Evolutionary conservation across 2,888 invertebrate genomes (phyloP), one percentile per base, ranked within the genome.

Genomic region (Tridacna gigas): DNA sequence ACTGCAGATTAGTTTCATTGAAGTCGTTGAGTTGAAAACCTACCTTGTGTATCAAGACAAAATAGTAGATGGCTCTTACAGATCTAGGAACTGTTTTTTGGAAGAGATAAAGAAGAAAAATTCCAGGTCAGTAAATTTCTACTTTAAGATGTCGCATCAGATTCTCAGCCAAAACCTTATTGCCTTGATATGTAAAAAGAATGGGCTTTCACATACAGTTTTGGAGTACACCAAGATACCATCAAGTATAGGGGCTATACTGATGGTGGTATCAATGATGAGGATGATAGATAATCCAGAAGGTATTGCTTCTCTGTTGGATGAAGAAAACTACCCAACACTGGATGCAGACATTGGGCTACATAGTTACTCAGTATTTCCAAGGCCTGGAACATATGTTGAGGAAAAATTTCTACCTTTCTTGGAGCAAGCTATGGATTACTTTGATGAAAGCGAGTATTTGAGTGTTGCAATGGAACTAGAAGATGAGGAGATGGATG

Each of bases 331-430:
- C 20, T 71, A 48, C 22, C 71, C 71, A 51, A 1, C n/a, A 63
- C 22, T 63, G 13, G 45, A 18, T 61, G 18, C 12, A 0, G 9
- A 12, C 12, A 20, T 51, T 26, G 22, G 26, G 3, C 18, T 71
- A 15, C 7, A 51, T 51, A 15, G 45, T 18, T 18, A 20, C n/a
- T 80, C 76, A 22, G 45, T 75, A 5, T 86, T 87, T 77, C 86
- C 84, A n/a, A 25, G n/a, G 1, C 84, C 84, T 18, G 86, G 86
- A 5, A 82, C 84, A 22, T 84, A 84, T 69, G 84, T 87, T 20
- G 82, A 81, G 37, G 76, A 75, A 26, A 47, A 48, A 37, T 80
- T 87, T 26, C 76, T 74, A 51, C 86, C 84, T 4, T 84, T 87
- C 51, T 66, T 87, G 18, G 76, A 82, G n/a, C 78, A 80, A 60